Base-by-base conservation (phyloP, 2,888 invertebrate species). In the Diarsia dahlii region DNA sequence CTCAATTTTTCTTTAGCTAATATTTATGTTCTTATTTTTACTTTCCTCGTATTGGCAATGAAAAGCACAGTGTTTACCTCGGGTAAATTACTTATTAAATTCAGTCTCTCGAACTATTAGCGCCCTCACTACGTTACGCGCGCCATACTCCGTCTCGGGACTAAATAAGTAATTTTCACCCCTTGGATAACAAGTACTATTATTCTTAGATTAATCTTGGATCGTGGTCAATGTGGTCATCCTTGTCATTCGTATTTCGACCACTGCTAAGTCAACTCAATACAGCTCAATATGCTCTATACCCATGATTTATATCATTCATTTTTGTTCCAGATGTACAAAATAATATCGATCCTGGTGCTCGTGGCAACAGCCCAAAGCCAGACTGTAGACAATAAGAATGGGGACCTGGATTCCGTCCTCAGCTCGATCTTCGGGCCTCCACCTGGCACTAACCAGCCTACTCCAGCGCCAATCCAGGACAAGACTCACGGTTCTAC, bases 341-440 rank as follows among this genome's bases (percentile, higher is more conserved):
- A 89, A 88, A 20, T 84, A 28, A n/a, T 91, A 48, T 50, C 89
- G 0, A 54, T 92, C 34, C 71, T 88, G 45, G 80, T 93, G 15
- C 76, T 91, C 39, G 89, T 91, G 74, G 90, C 90, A 3, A 67
- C 81, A 12, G 87, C 81, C 23, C 79, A 81, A 46, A 88, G 89
- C 6, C 92, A 93, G 68, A 84, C 79, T 39, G 39, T 28, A 28
- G 28, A 39, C 54, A 82, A 74, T 13, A 63, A 63, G n/a, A 45
- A 63, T 50, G 95, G 94, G 0, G 95, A 95, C 81, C 84, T 96
- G 62, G 94, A 95, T 63, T 88, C 93, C 0, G 88, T 96, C 34
- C 92, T 96, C 46, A 87, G 88, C 2, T 88, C 93, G 78, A 95
- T 96, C 75, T 95, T 95, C 83, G 93, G 93, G 0, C 89, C 89